Evolutionary conservation across 2,888 invertebrate species (phyloP), one percentile per base, ranked within the genome.

Genomic region (Tubulanus polymorphus): DNA sequence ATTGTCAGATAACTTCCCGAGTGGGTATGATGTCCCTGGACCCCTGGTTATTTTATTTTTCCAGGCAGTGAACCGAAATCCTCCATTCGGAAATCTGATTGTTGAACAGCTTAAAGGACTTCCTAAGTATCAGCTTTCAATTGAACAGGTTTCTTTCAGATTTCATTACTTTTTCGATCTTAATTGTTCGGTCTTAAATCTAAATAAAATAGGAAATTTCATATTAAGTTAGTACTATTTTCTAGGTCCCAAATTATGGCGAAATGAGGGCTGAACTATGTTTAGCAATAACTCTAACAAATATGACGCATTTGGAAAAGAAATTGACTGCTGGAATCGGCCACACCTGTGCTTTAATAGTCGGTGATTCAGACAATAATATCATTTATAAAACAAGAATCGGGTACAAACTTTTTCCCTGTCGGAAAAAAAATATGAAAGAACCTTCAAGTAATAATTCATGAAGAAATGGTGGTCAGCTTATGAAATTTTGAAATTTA

Each of bases 61-160:
- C 49, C 65, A 88, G 88, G 87, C 88, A 70, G 83, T 88, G 68
- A 87, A 87, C 73, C 84, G 87, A 72, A 84, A 86, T 41, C 85
- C 88, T 15, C 89, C 89, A 46, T 85, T 87, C 63, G 90, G 90
- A 2, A 87, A 86, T 70, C 76, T 84, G 45, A 71, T 90, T 2
- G 81, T 84, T 41, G 85, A 86, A 59, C 83, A 85, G 75, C 83
- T 87, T 15, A 76, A 79, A 46, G 76, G 83, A 23, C 79, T 89
- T 2, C 89, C 89, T 0, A 83, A 84, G 65, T 89, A 88, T 74
- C 74, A 78, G 48, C 63, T 81, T 2, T 63, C 68, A n/a, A 69
- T 79, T 27, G 74, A 79, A 50, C 80, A 81, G 69, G 75, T 76
- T 62, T n/a, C n/a, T n/a, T n/a, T n/a, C n/a, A n/a, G n/a, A n/a